These are phyloP conservation scores for Zele albiditarsus DNA, from an alignment of 2,888 invertebrate species.

Conservation along the genomic window DNA sequence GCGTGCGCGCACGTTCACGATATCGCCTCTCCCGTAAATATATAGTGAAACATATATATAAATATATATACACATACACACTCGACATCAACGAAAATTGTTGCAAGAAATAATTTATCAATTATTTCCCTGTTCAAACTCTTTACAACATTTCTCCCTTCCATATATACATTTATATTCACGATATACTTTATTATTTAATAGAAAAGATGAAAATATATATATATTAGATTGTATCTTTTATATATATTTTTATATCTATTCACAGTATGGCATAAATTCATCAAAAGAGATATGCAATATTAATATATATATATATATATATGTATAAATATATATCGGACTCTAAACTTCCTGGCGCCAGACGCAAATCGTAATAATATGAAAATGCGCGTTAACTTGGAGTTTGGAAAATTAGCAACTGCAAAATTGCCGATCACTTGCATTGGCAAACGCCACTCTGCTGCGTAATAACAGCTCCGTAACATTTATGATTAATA, in stretches of 20 bases:
- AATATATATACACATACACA: neutral
- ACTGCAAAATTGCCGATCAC: constrained; percentile 17
- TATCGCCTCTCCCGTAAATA: constrained; percentile 28
- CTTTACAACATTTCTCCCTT: too few species aligned
- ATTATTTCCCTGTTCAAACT: too few species aligned
- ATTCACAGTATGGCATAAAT: neutral
- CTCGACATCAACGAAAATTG: too few species aligned
- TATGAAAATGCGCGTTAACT: neutral
- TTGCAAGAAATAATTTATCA: too few species aligned
- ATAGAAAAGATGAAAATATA: neutral
- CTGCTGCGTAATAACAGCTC: constrained; percentile 31
- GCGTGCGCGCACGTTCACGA: constrained; percentile 25
- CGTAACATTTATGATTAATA: constrained; percentile 10
- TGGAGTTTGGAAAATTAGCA: constrained; percentile 10
- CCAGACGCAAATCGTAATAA: constrained; percentile 24
- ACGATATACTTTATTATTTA: neutral
- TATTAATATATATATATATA: neutral
- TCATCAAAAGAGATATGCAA: neutral
- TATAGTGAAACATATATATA: neutral
- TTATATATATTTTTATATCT: neutral
- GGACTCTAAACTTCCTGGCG: constrained; percentile 28
- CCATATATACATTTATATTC: too few species aligned
- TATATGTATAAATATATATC: neutral
- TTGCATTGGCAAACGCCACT: constrained; percentile 14
- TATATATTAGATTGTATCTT: neutral